Evolutionary conservation across 2,888 invertebrate species (phyloP).

Genomic region (Polia nebulosa): DNA sequence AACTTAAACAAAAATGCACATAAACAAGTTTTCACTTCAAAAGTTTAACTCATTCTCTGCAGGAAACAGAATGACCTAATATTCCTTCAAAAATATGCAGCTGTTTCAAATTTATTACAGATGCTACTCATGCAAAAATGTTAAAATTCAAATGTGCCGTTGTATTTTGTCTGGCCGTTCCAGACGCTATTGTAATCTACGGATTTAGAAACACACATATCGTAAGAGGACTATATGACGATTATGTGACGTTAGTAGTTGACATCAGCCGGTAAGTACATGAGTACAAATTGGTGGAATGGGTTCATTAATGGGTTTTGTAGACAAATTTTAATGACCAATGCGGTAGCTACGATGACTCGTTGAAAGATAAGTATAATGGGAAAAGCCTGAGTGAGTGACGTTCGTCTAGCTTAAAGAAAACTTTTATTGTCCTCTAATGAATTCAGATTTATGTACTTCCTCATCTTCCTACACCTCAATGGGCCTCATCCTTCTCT

Average conservation of each 20-base stretch:
- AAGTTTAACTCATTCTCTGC: conserved; percentile 8
- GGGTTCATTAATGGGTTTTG: conserved; percentile 16
- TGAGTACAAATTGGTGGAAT: conserved; percentile 15
- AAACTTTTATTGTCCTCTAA: background rate
- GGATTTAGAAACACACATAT: conserved; percentile 40
- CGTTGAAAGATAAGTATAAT: background rate
- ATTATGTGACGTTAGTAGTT: conserved; percentile 29
- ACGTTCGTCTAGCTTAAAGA: background rate
- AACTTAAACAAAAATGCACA: too few relatives aligned
- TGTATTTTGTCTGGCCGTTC: conserved; percentile 41
- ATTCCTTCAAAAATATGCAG: conserved; percentile 8
- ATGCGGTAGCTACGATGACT: background rate
- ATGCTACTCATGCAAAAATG: conserved; percentile 12
- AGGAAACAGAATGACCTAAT: background rate
- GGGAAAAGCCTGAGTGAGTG: background rate
- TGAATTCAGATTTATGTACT: background rate
- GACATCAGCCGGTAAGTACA: conserved; percentile 19
- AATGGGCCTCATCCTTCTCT: too few relatives aligned
- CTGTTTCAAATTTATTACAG: conserved; percentile 1
- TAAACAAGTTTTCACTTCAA: too few relatives aligned
- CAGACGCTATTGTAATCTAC: conserved; percentile 48
- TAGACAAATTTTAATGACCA: background rate
- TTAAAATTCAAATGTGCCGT: background rate
- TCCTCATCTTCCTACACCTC: too few relatives aligned
- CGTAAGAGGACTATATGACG: conserved; percentile 21